Evolutionary conservation across 2,113 vertebrate genomes (phyloP).

Genomic region (Nibea coibor): DNA sequence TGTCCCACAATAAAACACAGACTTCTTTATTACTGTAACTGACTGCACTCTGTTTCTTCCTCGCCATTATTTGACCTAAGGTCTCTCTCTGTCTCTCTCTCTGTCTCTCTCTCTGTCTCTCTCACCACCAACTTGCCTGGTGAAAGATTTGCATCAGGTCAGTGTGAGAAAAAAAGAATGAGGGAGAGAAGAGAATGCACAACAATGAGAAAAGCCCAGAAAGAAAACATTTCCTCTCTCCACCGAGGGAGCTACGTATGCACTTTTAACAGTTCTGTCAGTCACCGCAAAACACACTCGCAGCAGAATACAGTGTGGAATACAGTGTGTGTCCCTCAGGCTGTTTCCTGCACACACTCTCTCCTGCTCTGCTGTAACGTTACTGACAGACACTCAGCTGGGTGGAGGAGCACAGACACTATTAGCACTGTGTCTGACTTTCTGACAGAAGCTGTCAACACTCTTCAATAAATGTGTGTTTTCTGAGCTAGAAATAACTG

Average conservation of each 20-base stretch:
- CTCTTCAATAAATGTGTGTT: conserved; percentile 32
- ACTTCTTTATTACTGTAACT: conserved; percentile 45
- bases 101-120: neutral
- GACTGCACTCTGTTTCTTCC: conserved; percentile 16
- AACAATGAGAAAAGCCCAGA: conserved; percentile 57
- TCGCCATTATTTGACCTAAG: conserved; percentile 21
- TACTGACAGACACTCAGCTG: conserved; percentile 30
- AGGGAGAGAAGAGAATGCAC: conserved; percentile 32
- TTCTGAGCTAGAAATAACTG: conserved; percentile 42
- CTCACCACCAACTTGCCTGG: neutral
- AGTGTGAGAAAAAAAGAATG: conserved; percentile 15
- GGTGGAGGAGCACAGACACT: conserved; percentile 2
- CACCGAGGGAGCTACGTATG: conserved; percentile 69
- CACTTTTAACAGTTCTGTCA: conserved; percentile 58
- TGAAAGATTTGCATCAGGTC: conserved; percentile 40
- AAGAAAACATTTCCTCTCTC: conserved; percentile 65
- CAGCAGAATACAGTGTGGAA: conserved; percentile 46
- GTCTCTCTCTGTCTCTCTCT: conserved; percentile 2
- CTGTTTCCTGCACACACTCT: conserved; percentile 53
- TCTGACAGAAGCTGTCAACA: conserved; percentile 50
- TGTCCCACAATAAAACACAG: conserved; percentile 34
- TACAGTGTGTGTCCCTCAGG: conserved; percentile 41
- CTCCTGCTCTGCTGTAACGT: conserved; percentile 42
- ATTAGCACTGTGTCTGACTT: conserved; percentile 13
- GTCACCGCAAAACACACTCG: conserved; percentile 54